These are phyloP conservation scores for Plotosus lineatus DNA, from an alignment of 2,113 vertebrate species.

Conservation along the genomic window DNA sequence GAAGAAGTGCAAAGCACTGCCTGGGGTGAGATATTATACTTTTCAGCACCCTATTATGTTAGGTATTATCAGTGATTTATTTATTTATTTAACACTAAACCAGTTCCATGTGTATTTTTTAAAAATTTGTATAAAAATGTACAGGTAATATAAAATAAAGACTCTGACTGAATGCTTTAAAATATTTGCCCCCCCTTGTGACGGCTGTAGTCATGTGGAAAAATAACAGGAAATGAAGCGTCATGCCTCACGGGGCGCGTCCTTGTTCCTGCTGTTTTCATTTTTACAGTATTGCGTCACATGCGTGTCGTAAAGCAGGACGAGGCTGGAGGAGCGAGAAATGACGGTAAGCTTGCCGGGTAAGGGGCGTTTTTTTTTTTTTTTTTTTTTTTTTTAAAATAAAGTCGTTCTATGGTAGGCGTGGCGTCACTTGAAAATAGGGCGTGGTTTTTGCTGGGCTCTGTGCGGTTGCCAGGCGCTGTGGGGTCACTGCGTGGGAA, in stretches of 20 bases:
- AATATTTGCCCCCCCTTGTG: too few species aligned
- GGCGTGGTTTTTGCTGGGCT: constrained; percentile 12
- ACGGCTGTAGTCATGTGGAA: background rate
- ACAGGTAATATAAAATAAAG: too few species aligned
- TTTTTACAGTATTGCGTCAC: constrained; percentile 24
- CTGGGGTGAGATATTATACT: too few species aligned
- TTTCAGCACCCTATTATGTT: too few species aligned
- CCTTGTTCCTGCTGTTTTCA: constrained; percentile 3
- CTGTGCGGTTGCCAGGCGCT: constrained; percentile 60
- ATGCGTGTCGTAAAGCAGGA: constrained; percentile 19
- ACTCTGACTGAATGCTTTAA: too few species aligned
- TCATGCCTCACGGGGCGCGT: constrained; percentile 4
- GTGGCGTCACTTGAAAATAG: background rate
- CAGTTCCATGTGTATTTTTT: too few species aligned
- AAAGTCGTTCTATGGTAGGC: background rate
- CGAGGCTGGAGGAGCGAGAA: constrained; percentile 39
- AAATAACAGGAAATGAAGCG: constrained; percentile 21
- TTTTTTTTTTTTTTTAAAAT: background rate
- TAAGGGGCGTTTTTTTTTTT: background rate
- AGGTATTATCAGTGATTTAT: too few species aligned
- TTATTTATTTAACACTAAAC: too few species aligned
- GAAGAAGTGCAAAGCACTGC: too few species aligned
- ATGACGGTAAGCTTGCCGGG: constrained; percentile 39
- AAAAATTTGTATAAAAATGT: too few species aligned
- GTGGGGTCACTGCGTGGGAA: constrained; percentile 59